Base-by-base conservation (phyloP, 1,140 invertebrate species). In the Drosophila trapezifrons region DNA sequence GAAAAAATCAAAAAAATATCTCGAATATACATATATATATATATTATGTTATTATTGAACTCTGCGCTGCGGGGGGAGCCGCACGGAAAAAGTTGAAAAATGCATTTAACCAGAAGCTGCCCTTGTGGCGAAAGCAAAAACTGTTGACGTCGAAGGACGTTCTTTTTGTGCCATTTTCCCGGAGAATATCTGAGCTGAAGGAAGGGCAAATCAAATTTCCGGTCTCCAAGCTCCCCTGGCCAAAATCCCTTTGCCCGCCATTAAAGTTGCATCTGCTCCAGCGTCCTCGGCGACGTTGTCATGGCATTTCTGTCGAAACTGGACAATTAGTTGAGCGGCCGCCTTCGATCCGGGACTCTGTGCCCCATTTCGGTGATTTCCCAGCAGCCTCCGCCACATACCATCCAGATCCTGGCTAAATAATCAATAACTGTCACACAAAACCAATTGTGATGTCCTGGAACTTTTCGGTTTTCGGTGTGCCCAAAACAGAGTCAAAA, bases 401-500 rank as follows among this genome's bases (percentile, higher is more conserved):
- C 22, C 22, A 58, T 29, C 27, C 27, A 46, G 25, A 27, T 22
- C 69, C 69, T 42, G 57, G 27, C 76, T 72, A 72, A 85, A 83
- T 85, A 83, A 83, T 83, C 81, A 83, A 83, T 83, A 83, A 80
- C 80, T 83, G 80, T 85, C 80, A 84, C 76, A 73, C 42, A 62
- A 65, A 60, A 45, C 76, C 32, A 76, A 65, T 54, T 63, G 40
- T 56, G 25, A 56, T 54, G 32, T n/a, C 56, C 51, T 22, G 43
- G 15, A 65, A 83, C 64, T 37, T 67, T 71, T 76, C 37, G 29
- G 17, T 37, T 67, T 71, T 76, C 37, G 29, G 17, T 51, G 55
- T 80, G 79, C 56, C 67, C 66, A 62, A 64, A 75, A 64, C 47
- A 64, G 29, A 47, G 62, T 18, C 43, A 57, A 70, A 70, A 59